These are phyloP conservation scores for Phasia obesa DNA, from an alignment of 2,888 invertebrate genomes.

Conservation along the genomic window DNA sequence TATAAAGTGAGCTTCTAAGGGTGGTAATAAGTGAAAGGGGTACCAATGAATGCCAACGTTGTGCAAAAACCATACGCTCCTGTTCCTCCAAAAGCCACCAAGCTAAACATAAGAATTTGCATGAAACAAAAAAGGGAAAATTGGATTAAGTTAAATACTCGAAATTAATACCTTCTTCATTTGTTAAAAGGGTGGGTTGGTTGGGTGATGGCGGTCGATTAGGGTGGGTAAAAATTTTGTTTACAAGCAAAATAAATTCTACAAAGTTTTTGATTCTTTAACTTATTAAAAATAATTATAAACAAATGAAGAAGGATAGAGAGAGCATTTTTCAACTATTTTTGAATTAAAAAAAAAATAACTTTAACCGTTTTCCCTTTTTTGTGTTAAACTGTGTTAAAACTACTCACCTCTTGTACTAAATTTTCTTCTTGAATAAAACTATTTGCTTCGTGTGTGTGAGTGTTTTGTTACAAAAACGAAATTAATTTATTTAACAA, in stretches of 20 bases:
- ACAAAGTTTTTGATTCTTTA: background rate
- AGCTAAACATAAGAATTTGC: conserved; percentile 72
- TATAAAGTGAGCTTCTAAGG: conserved; percentile 72
- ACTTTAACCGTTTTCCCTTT: conserved; percentile 32
- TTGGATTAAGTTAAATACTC: conserved; percentile 61
- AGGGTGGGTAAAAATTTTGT: conserved; percentile 2
- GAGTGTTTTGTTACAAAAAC: conserved; percentile 52
- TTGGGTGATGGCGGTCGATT: conserved; percentile 6
- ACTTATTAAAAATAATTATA: conserved; percentile 1
- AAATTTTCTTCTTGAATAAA: conserved; percentile 37
- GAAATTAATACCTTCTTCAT: conserved; percentile 78
- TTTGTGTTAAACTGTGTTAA: conserved; percentile 23
- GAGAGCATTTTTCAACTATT: conserved; percentile 82
- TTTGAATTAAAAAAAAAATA: background rate
- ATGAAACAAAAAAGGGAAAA: conserved; percentile 27
- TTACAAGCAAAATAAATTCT: background rate
- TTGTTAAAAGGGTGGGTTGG: conserved; percentile 69
- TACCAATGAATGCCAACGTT: conserved; percentile 75
- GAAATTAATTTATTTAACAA: conserved; percentile 37
- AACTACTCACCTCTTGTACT: conserved; percentile 57
- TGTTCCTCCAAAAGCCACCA: conserved; percentile 78
- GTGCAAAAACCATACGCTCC: conserved; percentile 81
- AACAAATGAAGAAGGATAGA: conserved; percentile 86
- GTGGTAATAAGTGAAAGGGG: conserved; percentile 78
- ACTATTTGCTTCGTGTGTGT: conserved; percentile 45